A percentile compares a stretch with the other conserved stretches of the same genome.
Conservation (phyloP, 1,140 invertebrate species). For the Drosophila biarmipes region DNA sequence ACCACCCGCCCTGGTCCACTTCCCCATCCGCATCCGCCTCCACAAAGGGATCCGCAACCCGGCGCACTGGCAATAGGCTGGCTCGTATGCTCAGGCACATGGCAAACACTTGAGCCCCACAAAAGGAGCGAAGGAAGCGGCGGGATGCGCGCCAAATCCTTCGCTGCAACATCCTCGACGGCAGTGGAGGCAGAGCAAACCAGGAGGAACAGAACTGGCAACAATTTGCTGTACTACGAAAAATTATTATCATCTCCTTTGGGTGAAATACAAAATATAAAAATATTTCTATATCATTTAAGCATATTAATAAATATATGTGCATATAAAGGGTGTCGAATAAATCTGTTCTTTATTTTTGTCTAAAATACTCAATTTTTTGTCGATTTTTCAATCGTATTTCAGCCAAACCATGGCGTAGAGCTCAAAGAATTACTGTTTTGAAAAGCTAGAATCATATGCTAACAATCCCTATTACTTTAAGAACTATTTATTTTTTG, state of each 20-base stretch:
- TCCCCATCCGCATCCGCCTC: neutral
- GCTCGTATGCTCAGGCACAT: constrained; percentile 70
- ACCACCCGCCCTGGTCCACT: constrained; percentile 1
- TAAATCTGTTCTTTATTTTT: too few relatives aligned
- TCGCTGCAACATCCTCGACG: constrained; percentile 53
- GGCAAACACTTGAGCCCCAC: constrained; percentile 66
- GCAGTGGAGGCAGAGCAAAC: constrained; percentile 11
- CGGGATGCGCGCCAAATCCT: constrained; percentile 48
- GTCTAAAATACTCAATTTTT: too few relatives aligned
- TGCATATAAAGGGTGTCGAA: too few relatives aligned
- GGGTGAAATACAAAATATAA: neutral
- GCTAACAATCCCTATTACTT: too few relatives aligned
- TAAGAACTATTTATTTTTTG: too few relatives aligned
- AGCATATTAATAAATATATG: too few relatives aligned
- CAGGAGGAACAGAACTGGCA: constrained; percentile 23
- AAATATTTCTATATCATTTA: too few relatives aligned
- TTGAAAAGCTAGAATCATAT: too few relatives aligned
- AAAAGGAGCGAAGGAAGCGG: constrained; percentile 1
- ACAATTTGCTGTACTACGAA: constrained; percentile 46
- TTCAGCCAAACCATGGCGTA: too few relatives aligned
- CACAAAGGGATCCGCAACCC: constrained; percentile 2
- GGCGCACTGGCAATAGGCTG: constrained; percentile 39
- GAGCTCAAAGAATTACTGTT: too few relatives aligned
- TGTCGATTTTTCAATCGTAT: too few relatives aligned
- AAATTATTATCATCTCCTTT: neutral